phyloP scores from a whole-genome alignment of 2,888 invertebrate genomes.

The Lumbricus terrestris region DNA sequence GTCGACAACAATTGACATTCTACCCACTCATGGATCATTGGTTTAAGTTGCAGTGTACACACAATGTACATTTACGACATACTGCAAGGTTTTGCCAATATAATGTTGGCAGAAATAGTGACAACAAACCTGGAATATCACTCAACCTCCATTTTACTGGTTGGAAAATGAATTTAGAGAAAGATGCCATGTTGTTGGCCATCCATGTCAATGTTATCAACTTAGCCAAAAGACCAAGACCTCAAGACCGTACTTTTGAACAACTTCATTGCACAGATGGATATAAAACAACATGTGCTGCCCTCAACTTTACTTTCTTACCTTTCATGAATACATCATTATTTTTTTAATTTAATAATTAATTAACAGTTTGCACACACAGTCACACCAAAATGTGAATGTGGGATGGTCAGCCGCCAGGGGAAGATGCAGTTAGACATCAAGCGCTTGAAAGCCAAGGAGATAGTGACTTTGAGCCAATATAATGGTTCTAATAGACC shows the following conservation, averaged over 20 bases:
- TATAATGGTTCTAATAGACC: no score
- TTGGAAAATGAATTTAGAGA: neutral
- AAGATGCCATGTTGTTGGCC: neutral
- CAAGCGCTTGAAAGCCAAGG: no score
- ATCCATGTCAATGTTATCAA: neutral
- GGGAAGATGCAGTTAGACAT: no score
- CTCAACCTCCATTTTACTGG: neutral
- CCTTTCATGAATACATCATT: no score
- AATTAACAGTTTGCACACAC: no score
- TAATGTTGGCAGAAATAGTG: neutral
- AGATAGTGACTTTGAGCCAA: no score
- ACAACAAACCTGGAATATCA: neutral
- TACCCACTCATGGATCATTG: no score
- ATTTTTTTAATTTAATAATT: no score
- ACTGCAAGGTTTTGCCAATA: neutral
- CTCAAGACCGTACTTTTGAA: neutral
- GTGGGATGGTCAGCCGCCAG: no score
- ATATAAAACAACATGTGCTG: neutral
- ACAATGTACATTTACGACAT: neutral
- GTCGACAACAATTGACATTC: no score
- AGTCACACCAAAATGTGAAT: no score
- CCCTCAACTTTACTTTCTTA: neutral
- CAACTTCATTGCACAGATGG: neutral
- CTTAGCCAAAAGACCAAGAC: neutral
- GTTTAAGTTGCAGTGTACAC: neutral